These are phyloP conservation scores for Acipenser ruthenus DNA, from an alignment of 2,797 vertebrate species.

Conservation along the genomic window DNA sequence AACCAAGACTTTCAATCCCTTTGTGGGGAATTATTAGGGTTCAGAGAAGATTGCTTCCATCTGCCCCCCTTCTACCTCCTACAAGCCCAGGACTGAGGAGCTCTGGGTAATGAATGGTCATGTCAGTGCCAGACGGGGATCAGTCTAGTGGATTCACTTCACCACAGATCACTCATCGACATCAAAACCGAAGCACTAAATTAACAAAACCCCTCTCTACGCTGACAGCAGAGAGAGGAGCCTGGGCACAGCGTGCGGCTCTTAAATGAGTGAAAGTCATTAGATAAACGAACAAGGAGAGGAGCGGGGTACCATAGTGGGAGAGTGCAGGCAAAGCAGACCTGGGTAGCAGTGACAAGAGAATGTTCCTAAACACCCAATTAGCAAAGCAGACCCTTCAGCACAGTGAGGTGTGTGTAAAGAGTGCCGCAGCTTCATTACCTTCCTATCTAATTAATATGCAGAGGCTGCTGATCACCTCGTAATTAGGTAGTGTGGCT, in stretches of 20 bases:
- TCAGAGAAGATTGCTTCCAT: no score
- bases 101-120: no score
- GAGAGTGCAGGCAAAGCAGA: constrained; percentile 31
- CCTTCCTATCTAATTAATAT: constrained; percentile 58
- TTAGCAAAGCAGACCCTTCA: constrained; percentile 53
- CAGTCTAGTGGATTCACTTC: no score
- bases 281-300: constrained; percentile 53
- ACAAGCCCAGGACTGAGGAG: no score
- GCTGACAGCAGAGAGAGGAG: constrained; percentile 24
- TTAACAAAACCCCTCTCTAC: no score
- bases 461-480: constrained; percentile 61
- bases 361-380: constrained; percentile 55
- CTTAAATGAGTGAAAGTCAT: constrained; percentile 62
- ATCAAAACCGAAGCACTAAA: no score
- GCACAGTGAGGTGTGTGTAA: constrained; percentile 30
- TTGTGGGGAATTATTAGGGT: no score
- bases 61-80: no score
- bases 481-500: constrained; percentile 59
- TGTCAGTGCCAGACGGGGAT: no score
- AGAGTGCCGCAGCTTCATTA: constrained; percentile 48
- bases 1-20: no score
- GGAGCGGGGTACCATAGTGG: constrained; percentile 30
- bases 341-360: constrained; percentile 46
- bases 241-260: constrained; percentile 39
- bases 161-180: no score